Percentiles rank a stretch among this genome's conserved stretches.
phyloP scores from a whole-genome alignment of 2,888 invertebrate genomes.

The Sarcophaga variegata region DNA sequence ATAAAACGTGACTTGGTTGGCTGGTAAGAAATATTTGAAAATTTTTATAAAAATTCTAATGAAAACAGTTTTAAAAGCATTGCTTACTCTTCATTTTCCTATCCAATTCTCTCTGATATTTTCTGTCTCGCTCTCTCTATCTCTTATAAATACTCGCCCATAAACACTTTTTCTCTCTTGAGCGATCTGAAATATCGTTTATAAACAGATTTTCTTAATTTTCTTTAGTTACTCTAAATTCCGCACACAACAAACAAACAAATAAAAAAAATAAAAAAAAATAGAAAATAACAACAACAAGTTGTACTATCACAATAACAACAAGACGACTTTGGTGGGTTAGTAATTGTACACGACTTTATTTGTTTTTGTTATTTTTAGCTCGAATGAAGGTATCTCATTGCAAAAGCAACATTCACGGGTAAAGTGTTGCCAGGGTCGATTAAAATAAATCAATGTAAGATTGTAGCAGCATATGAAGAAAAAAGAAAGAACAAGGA shows the following conservation, averaged over 20 bases:
- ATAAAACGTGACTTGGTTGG: conserved; percentile 47
- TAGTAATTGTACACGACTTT: neutral
- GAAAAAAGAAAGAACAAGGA: no score
- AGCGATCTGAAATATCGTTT: no score
- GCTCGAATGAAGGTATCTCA: neutral
- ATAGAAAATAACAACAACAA: neutral
- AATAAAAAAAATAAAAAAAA: neutral
- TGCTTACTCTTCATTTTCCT: neutral
- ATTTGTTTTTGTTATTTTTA: no score
- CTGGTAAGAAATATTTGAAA: conserved; percentile 60
- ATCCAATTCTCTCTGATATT: no score
- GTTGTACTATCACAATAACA: neutral
- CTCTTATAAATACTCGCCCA: no score
- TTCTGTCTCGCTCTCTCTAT: no score
- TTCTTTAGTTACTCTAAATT: no score
- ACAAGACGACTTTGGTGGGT: neutral
- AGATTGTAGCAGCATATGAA: neutral
- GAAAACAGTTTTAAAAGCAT: conserved; percentile 41
- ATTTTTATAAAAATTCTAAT: conserved; percentile 16
- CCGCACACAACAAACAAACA: no score
- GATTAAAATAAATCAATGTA: neutral
- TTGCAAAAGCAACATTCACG: neutral
- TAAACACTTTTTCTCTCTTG: no score
- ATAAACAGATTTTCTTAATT: no score
- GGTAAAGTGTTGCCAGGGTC: neutral